Conservation (phyloP, 2,113 vertebrate genomes). For the Vidua chalybeata region DNA sequence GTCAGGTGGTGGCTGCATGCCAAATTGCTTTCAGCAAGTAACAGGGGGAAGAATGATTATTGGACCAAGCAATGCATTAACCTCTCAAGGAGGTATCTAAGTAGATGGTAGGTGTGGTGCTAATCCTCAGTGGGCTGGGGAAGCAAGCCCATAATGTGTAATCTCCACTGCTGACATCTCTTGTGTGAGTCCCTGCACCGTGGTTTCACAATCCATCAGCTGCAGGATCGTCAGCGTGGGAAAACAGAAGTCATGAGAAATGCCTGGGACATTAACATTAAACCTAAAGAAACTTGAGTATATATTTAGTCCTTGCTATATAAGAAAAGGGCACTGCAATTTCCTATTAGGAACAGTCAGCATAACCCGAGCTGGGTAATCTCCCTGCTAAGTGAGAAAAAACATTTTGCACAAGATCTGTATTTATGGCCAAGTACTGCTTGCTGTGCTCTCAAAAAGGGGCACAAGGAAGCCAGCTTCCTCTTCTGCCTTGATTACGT, state of each 20-base stretch:
- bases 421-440: not conserved
- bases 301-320: not conserved
- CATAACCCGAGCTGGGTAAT: rapidly evolving
- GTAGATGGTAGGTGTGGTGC: slow-evolving; percentile 35
- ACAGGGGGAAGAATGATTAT: not conserved
- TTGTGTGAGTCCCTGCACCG: not conserved
- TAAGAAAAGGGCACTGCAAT: not conserved
- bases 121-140: slow-evolving; percentile 29
- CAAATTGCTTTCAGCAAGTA: not conserved
- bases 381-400: not conserved
- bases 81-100: slow-evolving; percentile 9
- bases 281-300: not conserved
- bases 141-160: not conserved
- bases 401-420: not conserved
- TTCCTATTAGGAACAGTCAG: not conserved
- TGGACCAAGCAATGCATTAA: not conserved
- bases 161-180: slow-evolving; percentile 31
- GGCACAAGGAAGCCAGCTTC: not conserved
- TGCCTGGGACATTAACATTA: not conserved
- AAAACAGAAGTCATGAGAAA: slow-evolving; percentile 43
- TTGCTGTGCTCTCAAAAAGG: not conserved
- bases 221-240: not conserved
- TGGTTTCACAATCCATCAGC: slow-evolving; percentile 33
- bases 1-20: not conserved
- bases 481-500: not conserved